Evolutionary conservation across 2,888 invertebrate species (phyloP).

Genomic region (Lycaena phlaeas): DNA sequence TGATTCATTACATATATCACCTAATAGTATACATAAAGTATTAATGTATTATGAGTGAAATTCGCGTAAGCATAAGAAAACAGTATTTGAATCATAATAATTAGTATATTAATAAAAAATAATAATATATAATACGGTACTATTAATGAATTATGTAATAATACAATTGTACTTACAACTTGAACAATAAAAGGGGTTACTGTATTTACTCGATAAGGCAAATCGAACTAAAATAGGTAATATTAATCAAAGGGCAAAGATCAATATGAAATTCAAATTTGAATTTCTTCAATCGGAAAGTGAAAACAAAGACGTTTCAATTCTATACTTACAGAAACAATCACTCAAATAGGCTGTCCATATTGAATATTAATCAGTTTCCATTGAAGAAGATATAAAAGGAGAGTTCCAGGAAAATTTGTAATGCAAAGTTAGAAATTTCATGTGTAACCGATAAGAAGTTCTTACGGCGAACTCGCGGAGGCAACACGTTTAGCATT

Average conservation of each 20-base stretch:
- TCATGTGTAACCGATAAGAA: constrained; percentile 64
- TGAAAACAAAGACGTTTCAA: constrained; percentile 41
- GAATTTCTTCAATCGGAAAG: constrained; percentile 43
- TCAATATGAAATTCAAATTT: constrained; percentile 43
- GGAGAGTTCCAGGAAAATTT: constrained; percentile 60
- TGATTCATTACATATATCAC: no score
- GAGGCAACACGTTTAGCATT: constrained; percentile 57
- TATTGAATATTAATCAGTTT: constrained; percentile 72
- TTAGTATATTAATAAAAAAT: no score
- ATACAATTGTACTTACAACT: not conserved
- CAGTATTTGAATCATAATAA: no score
- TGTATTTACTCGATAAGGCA: constrained; percentile 17
- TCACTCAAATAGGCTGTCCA: constrained; percentile 67
- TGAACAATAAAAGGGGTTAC: constrained; percentile 8
- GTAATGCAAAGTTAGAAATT: constrained; percentile 72
- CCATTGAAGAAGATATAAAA: constrained; percentile 65
- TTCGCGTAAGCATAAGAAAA: no score
- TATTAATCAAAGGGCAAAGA: constrained; percentile 29
- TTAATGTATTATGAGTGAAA: no score
- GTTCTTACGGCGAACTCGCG: constrained; percentile 44
- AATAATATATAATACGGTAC: no score
- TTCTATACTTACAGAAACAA: constrained; percentile 54
- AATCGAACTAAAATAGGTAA: constrained; percentile 16
- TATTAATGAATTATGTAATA: no score
- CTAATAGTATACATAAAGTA: no score